Evolutionary conservation across 2,888 invertebrate species (phyloP).

Genomic region (Cataglyphis altisquamis): DNA sequence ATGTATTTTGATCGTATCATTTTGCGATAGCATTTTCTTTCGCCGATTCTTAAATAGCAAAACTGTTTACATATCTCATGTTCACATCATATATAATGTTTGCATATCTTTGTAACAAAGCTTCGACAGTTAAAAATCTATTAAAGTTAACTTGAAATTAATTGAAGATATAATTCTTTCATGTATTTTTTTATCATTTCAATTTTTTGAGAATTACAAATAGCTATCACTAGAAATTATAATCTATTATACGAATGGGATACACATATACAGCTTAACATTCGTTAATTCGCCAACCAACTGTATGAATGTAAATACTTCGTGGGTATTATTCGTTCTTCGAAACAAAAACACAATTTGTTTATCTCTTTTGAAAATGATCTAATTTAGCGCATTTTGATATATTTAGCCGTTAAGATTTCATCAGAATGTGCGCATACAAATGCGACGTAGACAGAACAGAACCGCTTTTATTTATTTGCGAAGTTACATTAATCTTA

Average conservation of each 20-base stretch:
- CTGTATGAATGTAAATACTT: not conserved
- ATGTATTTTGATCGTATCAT: not conserved
- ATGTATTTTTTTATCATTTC: not conserved
- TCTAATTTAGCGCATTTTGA: slow-evolving; percentile 5
- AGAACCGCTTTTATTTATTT: not conserved
- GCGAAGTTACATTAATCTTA: not conserved
- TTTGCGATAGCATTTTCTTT: not conserved
- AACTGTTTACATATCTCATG: not conserved
- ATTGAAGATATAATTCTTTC: not conserved
- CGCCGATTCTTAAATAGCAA: not conserved
- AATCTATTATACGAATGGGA: too few species aligned
- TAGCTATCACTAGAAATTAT: not conserved
- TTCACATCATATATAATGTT: not conserved
- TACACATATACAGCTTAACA: not conserved
- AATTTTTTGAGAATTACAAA: not conserved
- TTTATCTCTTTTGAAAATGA: slow-evolving; percentile 14
- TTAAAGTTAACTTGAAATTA: slow-evolving; percentile 1
- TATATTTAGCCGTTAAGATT: slow-evolving; percentile 10
- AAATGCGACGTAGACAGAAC: not conserved
- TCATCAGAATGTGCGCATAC: not conserved
- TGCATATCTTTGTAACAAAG: not conserved
- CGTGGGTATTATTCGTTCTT: not conserved
- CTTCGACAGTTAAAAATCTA: not conserved
- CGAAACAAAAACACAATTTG: slow-evolving; percentile 21
- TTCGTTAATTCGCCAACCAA: not conserved